Conservation (phyloP, 2,113 vertebrate genomes). For the Ursus arctos region DNA sequence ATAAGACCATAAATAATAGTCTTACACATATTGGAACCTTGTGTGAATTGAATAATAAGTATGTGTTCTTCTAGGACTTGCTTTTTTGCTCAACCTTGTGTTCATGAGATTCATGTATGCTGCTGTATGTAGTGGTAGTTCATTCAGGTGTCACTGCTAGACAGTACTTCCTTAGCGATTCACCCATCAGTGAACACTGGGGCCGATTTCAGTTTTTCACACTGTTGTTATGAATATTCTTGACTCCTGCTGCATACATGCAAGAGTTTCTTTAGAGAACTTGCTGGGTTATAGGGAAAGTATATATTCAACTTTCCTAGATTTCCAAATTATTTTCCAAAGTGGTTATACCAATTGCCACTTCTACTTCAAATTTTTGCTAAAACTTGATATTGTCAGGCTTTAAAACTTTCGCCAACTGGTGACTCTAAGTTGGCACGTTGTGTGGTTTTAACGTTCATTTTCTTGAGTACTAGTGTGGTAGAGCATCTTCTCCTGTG, state of each 20-base stretch:
- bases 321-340: slow-evolving; percentile 38
- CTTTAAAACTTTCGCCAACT: not conserved
- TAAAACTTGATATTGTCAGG: slow-evolving; percentile 30
- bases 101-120: not conserved
- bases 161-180: not conserved
- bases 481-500: not conserved
- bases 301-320: not conserved
- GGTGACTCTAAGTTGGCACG: not conserved
- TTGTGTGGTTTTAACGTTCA: slow-evolving; percentile 22
- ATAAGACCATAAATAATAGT: not conserved
- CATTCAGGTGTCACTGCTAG: not conserved
- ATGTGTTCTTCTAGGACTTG: not conserved
- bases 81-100: not conserved
- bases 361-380: not conserved
- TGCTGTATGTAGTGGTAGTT: not conserved
- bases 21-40: not conserved
- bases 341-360: not conserved
- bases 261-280: not conserved
- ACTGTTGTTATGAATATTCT: not conserved
- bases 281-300: not conserved
- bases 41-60: not conserved
- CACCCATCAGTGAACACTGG: not conserved
- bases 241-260: not conserved
- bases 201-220: not conserved
- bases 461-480: slow-evolving; percentile 9